Evolutionary conservation across 2,113 vertebrate species (phyloP), one percentile per base, ranked within the genome.

Genomic region (Lasiurus cinereus): DNA sequence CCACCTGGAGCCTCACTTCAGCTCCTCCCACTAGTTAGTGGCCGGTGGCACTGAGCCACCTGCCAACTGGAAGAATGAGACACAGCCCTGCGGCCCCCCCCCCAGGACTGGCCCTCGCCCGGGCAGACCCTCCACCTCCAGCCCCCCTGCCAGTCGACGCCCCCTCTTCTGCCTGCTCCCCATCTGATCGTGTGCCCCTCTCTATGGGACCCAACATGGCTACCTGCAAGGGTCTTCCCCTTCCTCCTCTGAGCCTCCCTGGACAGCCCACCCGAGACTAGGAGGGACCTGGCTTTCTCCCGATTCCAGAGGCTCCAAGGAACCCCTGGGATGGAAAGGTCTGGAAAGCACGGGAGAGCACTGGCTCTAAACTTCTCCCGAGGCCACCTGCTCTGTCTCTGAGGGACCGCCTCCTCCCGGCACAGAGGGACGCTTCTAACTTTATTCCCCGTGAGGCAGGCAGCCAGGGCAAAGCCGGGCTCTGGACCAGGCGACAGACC

Each of bases 11-110:
- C n/a, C 54, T 31, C 33, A 8, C 83, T 48, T 59, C 19, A 64
- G 90, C 59, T 46, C 39, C 46, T 76, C 84, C 43, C 19, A 0
- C n/a, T 5, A n/a, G 84, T 13, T 67, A 5, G 19, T 1, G 36
- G 52, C 27, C 46, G 18, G 50, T 14, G 22, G 62, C 43, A 79
- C 46, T 59, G 70, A 74, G 19, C 5, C 4, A 2, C 36, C 36
- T 19, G 13, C 19, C 2, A 3, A 5, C 15, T 6, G 1, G 0
- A 21, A 1, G 5, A 1, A 6, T 3, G 2, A 43, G 15, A 12
- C 5, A 64, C 50, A 27, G 29, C 27, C n/a, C 66, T 2, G 3
- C 0, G 8, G 7, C 19, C 50, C 5, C 33, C 46, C 33, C 8
- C 21, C 5, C 22, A 18, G 22, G 46, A 6, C 0, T 19, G 77